Conservation (phyloP, 2,797 vertebrate genomes). For the Oceanodroma leucorhoa region DNA sequence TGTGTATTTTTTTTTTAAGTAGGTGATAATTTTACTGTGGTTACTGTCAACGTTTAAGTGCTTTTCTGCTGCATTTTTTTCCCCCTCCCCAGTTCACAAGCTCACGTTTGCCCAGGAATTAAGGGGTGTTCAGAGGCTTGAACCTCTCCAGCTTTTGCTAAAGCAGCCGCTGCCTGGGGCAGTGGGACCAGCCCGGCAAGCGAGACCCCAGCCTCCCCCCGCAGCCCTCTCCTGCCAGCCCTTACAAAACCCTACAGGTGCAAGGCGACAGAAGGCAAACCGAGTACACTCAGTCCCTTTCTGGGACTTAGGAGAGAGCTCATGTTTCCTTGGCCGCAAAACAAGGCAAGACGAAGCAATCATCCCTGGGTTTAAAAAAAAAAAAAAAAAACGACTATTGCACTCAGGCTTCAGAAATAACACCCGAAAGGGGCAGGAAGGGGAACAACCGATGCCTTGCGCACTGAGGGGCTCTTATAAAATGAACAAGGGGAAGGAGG, state of each 20-base stretch:
- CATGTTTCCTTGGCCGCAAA: neutral
- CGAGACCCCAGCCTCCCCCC: neutral
- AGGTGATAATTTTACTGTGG: neutral
- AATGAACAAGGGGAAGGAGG: accelerated
- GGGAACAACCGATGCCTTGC: neutral
- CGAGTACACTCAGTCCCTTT: neutral
- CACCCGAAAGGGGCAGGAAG: neutral
- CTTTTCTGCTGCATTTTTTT: neutral
- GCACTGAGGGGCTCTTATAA: neutral
- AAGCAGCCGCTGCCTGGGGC: neutral
- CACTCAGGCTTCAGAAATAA: neutral
- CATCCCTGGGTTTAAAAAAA: neutral
- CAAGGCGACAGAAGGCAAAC: neutral
- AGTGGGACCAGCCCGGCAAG: neutral
- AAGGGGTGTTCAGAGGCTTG: neutral
- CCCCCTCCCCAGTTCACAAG: neutral
- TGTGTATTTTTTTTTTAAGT: neutral
- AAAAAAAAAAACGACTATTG: neutral
- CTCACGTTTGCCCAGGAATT: neutral
- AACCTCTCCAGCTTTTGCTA: neutral
- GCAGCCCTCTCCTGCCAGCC: neutral
- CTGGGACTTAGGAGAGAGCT: neutral
- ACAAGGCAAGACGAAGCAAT: neutral
- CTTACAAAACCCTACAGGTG: neutral
- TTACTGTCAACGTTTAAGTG: neutral